Evolutionary conservation across 2,888 invertebrate species (phyloP), one percentile per base, ranked within the genome.

Genomic region (Ichneumoninae sp.): DNA sequence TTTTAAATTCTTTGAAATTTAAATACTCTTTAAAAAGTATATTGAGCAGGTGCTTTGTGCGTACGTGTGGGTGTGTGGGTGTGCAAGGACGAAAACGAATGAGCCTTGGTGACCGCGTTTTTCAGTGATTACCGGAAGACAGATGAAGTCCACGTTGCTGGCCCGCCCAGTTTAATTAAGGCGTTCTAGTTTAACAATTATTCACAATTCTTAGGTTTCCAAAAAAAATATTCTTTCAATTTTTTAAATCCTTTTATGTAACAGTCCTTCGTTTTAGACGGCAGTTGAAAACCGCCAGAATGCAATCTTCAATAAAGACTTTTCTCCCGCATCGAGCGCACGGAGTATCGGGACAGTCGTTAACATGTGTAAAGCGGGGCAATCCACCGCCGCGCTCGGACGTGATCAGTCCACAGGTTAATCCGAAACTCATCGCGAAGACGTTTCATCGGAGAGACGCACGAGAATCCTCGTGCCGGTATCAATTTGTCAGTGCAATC

Each of bases 131-230:
- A 66, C 19, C 4, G 26, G 10, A 50, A 66, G 62, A 76, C 79
- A 52, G 71, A 60, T 65, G 40, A 80, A 60, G 44, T 66, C 19
- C 0, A 68, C 75, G 60, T 82, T 82, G 71, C 81, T 76, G 81
- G 52, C n/a, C 50, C 69, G 10, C 16, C 57, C n/a, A n/a, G 44
- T 60, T 10, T 40, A 60, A 60, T 72, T 72, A 72, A 72, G 22
- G 3, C 19, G 10, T 10, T 40, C 3, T 3, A 40, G 7, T 40
- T 40, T 10, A 7, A 47, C 5, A 68, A 26, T 0, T 22, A 22
- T 3, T 22, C 54, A 22, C 54, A 2, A 6, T 19, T 40, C 8
- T 40, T 8, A 40, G 40, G 10, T 40, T 33, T 30, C 5, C 30
- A 6, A 3, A 54, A 22, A 19, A 52, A 54, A 54, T 1, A 19